These are phyloP conservation scores for Halyomorpha halys DNA, from an alignment of 1,140 invertebrate species.

Conservation along the genomic window DNA sequence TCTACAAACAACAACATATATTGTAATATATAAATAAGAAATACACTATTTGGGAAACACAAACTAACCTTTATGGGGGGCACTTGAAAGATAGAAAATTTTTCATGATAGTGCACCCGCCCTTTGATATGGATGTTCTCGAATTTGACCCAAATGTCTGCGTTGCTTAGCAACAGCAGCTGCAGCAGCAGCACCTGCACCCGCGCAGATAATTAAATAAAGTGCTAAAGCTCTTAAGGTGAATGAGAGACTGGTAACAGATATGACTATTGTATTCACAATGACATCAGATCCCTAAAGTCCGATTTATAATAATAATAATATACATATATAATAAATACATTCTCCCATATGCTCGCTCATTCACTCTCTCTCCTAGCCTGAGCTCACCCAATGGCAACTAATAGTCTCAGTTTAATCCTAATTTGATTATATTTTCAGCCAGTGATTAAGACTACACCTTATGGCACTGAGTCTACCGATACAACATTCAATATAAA, in stretches of 20 bases:
- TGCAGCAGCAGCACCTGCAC: constrained; percentile 42
- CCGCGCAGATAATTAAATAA: constrained; percentile 21
- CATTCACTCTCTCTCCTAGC: too few species aligned
- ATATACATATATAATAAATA: too few species aligned
- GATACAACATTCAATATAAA: not conserved
- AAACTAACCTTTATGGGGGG: constrained; percentile 30
- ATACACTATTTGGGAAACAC: constrained; percentile 15
- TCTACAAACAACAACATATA: constrained; percentile 14
- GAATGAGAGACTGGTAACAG: constrained; percentile 11
- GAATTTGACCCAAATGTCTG: constrained; percentile 68
- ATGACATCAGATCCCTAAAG: constrained; percentile 1
- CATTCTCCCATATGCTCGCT: too few species aligned
- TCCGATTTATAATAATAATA: too few species aligned
- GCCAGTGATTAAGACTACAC: constrained; percentile 6
- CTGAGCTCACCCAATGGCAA: too few species aligned
- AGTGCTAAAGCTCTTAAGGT: constrained; percentile 15
- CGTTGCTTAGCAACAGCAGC: constrained; percentile 62
- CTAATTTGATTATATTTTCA: constrained; percentile 5
- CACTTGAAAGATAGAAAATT: constrained; percentile 18
- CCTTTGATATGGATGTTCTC: constrained; percentile 88
- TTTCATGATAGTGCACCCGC: constrained; percentile 50
- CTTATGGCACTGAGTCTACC: constrained; percentile 14
- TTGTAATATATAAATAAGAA: constrained; percentile 18
- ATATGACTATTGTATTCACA: constrained; percentile 14
- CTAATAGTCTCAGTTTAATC: too few species aligned